Evolutionary conservation across 2,888 invertebrate genomes (phyloP), one percentile per base, ranked within the genome.

Genomic region (Synergus japonicus): DNA sequence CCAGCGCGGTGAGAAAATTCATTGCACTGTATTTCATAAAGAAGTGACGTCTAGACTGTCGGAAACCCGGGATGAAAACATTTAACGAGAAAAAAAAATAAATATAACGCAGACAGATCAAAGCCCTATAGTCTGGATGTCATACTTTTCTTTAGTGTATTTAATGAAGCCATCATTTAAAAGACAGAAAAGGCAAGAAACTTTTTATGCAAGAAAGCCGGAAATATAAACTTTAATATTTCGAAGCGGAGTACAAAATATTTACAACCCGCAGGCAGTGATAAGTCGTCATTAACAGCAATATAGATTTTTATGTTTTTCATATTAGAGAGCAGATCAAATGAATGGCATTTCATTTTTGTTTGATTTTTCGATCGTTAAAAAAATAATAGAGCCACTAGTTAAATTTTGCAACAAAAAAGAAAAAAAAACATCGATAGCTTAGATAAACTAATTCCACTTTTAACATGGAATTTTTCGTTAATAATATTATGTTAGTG

Each of bases 401-500:
- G 15, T 44, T 44, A 9, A 1, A 2, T n/a, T 58, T 18, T 18
- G 9, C 18, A 58, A 58, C 8, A 18, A 54, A 54, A 18, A 3
- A 54, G 18, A 54, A 18, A 18, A 3, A 54, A 54, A 54, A 18
- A 54, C 3, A 9, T 9, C 15, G 18, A 18, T 10, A 18, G 8
- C 54, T 7, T 13, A 13, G 4, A 49, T 49, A 5, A 1, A 15
- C 49, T 7, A 49, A 49, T 49, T n/a, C 49, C 7, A 49, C 49
- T 49, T 49, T 49, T 49, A 15, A 2, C 15, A n/a, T 15, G 9
- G 9, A 58, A 18, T 18, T 3, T 58, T n/a, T 58, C 9, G 3
- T 10, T 63, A 49, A 76, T 46, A 78, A 78, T n/a, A 49, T 49
- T 69, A 49, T 49, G 66, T 85, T 80, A 81, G 79, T 78, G 81